phyloP scores from a whole-genome alignment of 2,113 vertebrate genomes.

The Ptyas mucosa region DNA sequence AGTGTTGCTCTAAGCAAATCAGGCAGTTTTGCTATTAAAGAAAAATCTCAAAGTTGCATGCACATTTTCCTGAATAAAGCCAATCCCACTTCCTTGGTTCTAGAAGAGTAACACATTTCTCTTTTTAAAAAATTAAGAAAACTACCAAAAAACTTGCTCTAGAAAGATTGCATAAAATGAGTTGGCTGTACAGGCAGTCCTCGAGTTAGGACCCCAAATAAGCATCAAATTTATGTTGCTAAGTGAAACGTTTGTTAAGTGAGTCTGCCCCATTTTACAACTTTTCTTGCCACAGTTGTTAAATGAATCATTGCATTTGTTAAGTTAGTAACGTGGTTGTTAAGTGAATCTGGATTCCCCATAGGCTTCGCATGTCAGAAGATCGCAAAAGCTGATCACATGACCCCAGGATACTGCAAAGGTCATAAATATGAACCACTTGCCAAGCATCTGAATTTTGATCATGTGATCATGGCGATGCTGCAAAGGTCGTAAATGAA shows the following conservation, averaged over 20 bases:
- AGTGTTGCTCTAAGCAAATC: background rate
- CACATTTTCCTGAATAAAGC: background rate
- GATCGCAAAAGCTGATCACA: background rate
- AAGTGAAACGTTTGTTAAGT: background rate
- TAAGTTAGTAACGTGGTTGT: background rate
- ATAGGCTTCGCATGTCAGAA: background rate
- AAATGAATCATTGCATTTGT: background rate
- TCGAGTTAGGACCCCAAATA: background rate
- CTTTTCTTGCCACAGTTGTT: background rate
- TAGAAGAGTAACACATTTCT: background rate
- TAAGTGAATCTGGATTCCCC: background rate
- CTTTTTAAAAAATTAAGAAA: background rate
- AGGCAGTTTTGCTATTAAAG: background rate
- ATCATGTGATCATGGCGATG: background rate
- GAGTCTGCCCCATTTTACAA: background rate
- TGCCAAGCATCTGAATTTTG: background rate
- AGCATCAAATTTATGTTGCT: background rate
- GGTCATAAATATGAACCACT: background rate
- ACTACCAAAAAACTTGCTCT: background rate
- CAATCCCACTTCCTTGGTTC: background rate
- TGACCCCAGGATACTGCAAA: background rate
- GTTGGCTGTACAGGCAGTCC: background rate
- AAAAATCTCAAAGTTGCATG: background rate
- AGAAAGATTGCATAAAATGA: background rate
- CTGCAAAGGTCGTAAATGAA: background rate